These are phyloP conservation scores for Lasioglossum malachurum DNA, from an alignment of 2,888 invertebrate species.

Conservation along the genomic window DNA sequence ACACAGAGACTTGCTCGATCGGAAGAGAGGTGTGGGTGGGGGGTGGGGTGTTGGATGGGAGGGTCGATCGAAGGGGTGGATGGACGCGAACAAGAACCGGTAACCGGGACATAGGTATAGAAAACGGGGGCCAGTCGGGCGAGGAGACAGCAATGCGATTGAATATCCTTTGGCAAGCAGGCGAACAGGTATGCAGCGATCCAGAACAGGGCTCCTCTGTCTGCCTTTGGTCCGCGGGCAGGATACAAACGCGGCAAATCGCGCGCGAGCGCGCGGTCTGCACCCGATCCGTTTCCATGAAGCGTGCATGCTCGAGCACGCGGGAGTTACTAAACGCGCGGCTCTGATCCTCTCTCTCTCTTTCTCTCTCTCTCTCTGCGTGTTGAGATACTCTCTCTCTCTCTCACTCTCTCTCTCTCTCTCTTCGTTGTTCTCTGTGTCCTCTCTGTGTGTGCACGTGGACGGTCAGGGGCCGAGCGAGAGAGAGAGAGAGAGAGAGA, in stretches of 20 bases:
- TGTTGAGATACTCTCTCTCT: not conserved
- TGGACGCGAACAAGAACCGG: not conserved
- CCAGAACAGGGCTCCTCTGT: slow-evolving; percentile 58
- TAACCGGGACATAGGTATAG: not conserved
- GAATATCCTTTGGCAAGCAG: slow-evolving; percentile 69
- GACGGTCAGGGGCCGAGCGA: not conserved
- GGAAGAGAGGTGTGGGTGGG: not conserved
- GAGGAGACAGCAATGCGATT: slow-evolving; percentile 58
- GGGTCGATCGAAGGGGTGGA: not conserved
- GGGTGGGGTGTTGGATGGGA: not conserved
- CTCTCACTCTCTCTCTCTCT: too few relatives aligned
- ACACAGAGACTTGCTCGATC: not conserved
- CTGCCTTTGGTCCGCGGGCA: slow-evolving; percentile 37
- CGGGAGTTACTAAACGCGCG: slow-evolving; percentile 30
- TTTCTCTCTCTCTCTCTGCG: not conserved
- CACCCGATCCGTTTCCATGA: slow-evolving; percentile 62
- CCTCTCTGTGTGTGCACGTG: slow-evolving; percentile 4
- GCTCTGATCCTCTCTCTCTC: not conserved
- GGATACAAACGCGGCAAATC: slow-evolving; percentile 57
- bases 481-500: not conserved
- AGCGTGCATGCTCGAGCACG: slow-evolving; percentile 38
- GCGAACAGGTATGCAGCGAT: slow-evolving; percentile 62
- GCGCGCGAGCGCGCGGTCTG: slow-evolving; percentile 32
- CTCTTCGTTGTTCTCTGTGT: not conserved
- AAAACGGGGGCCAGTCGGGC: slow-evolving; percentile 42